These are phyloP conservation scores for Eristalis pertinax DNA, from an alignment of 2,888 invertebrate species.

Conservation along the genomic window DNA sequence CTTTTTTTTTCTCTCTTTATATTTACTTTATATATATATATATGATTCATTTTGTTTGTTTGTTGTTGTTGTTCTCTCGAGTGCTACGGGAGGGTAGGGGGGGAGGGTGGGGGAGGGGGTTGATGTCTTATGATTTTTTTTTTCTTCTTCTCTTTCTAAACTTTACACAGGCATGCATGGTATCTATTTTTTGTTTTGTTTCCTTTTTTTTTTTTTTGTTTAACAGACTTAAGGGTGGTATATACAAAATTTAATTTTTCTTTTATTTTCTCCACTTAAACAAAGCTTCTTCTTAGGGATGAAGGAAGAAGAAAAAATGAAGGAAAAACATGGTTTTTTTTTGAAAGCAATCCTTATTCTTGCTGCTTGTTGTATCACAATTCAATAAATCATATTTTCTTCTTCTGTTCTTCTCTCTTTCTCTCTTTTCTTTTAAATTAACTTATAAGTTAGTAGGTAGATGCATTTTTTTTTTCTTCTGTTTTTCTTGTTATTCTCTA, in stretches of 20 bases:
- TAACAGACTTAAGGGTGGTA: neutral
- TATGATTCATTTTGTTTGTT: slow-evolving; percentile 45
- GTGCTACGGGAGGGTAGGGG: neutral
- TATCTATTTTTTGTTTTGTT: neutral
- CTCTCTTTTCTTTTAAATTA: slow-evolving; percentile 38
- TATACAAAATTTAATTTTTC: neutral
- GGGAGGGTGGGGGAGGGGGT: neutral
- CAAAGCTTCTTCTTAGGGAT: neutral
- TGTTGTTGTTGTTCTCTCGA: slow-evolving; percentile 33
- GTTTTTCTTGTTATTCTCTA: neutral
- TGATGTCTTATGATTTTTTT: slow-evolving; percentile 7
- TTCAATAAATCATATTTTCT: slow-evolving; percentile 24
- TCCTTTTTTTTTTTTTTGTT: neutral
- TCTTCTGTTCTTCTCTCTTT: no score
- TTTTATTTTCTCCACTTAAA: neutral
- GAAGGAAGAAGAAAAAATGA: slow-evolving; percentile 18
- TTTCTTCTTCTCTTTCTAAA: slow-evolving; percentile 17
- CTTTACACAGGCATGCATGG: slow-evolving; percentile 1
- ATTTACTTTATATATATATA: slow-evolving; percentile 63
- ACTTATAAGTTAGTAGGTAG: slow-evolving; percentile 53
- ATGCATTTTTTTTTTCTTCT: neutral
- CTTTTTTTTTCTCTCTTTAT: slow-evolving; percentile 45
- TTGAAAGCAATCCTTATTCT: neutral
- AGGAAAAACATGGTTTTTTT: slow-evolving; percentile 20
- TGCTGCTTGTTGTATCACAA: slow-evolving; percentile 57